Evolutionary conservation across 2,797 vertebrate genomes (phyloP), one percentile per base, ranked within the genome.

Genomic region (Sebastiscus tertius): DNA sequence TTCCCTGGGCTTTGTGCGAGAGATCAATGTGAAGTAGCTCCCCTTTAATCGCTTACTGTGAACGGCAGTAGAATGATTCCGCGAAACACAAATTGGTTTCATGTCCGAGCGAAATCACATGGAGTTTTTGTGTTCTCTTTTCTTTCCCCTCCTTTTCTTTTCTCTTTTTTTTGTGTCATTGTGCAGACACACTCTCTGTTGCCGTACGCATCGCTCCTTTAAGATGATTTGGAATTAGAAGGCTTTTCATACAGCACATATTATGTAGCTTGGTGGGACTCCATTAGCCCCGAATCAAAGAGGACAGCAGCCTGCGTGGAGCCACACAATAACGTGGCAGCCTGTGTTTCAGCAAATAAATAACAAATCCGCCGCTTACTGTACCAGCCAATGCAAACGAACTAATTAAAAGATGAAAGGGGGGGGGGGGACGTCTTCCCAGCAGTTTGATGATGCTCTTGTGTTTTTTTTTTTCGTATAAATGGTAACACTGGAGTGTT

Each of bases 231-330:
- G 89, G 92, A 95, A 95, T 95, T 94, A 94, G 87, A 85, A n/a
- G 90, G 91, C 88, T 93, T 94, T 94, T 93, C 87, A 88, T 84
- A 88, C 83, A 80, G 80, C 84, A 81, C 83, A 91, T 92, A 91
- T 94, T 94, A 92, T 95, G 92, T 84, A 79, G 91, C 93, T 93
- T 94, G 90, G 92, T 94, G 93, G 94, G 94, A 93, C 89, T 94
- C 95, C 92, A 94, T 95, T 95, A 95, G 93, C 87, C 87, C 87
- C 24, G 84, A 94, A 96, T 95, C 93, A 95, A 96, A 95, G 94
- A 90, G 90, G 90, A 93, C 89, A 88, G 86, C 79, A 89, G 93
- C 83, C 91, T 83, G 87, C 72, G 65, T 80, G 84, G 90, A 90
- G 90, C 86, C 59, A 72, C 87, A 95, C 92, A 93, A 94, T 92